Conservation (phyloP, 2,888 invertebrate genomes). For the Galerucella pusilla region DNA sequence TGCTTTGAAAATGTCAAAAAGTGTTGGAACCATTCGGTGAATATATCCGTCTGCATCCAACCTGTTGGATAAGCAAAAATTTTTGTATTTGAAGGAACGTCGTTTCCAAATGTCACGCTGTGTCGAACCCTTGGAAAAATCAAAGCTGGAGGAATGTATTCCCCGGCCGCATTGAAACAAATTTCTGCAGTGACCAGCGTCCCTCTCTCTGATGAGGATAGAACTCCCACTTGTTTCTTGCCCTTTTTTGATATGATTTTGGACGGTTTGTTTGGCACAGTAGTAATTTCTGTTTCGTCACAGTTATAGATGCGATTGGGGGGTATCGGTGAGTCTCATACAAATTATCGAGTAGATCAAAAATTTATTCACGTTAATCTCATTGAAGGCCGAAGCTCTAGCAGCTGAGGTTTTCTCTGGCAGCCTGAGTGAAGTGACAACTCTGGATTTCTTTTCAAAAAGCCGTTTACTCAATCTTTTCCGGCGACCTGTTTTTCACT, state of each 20-base stretch:
- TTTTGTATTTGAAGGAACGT: conserved; percentile 7
- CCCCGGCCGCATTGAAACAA: conserved; percentile 11
- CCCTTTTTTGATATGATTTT: conserved; percentile 3
- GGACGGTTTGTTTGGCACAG: no score
- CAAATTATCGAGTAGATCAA: no score
- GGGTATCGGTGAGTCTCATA: no score
- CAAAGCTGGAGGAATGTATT: conserved; percentile 17
- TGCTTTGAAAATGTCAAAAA: no score
- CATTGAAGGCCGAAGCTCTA: conserved; percentile 1
- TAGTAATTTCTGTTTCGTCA: no score
- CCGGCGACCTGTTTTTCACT: conserved; percentile 6
- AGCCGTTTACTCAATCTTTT: conserved; percentile 8
- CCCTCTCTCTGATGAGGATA: conserved; percentile 19
- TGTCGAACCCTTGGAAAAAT: conserved; percentile 17
- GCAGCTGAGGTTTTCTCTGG: background rate
- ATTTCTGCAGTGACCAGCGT: background rate
- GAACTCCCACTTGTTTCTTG: conserved; percentile 19
- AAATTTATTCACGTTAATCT: conserved; percentile 1
- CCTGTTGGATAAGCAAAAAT: conserved; percentile 9
- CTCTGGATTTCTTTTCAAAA: background rate
- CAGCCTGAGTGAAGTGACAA: no score
- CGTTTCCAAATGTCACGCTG: conserved; percentile 10
- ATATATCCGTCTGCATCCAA: conserved; percentile 13
- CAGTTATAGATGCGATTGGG: no score
- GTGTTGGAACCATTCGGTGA: background rate